phyloP scores from a whole-genome alignment of 2,113 vertebrate genomes.

The Leptodactylus fuscus region DNA sequence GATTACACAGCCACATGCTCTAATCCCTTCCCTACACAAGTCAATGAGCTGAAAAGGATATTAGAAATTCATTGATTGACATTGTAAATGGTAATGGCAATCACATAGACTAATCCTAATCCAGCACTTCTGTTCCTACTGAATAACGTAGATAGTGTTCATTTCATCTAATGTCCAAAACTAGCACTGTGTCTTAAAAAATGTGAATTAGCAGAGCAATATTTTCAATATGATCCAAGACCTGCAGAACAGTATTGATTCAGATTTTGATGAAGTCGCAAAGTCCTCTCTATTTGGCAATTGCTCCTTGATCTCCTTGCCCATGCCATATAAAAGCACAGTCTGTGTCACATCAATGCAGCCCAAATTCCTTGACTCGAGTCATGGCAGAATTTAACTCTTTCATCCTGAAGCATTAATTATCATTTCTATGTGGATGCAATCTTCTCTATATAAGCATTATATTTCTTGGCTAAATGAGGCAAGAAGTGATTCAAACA shows the following conservation, averaged over 20 bases:
- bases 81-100: neutral
- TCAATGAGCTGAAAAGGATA: conserved; percentile 26
- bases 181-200: neutral
- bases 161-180: conserved; percentile 8
- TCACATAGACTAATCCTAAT: conserved; percentile 5
- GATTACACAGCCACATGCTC: neutral
- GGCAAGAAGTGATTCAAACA: conserved; percentile 12
- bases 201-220: conserved; percentile 9
- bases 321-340: conserved; percentile 35
- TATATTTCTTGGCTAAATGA: conserved; percentile 20
- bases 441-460: conserved; percentile 9
- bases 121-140: neutral
- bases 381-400: conserved; percentile 39
- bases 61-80: conserved; percentile 36
- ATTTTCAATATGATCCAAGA: conserved; percentile 45
- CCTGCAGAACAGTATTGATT: conserved; percentile 54
- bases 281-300: conserved; percentile 41
- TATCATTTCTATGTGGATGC: neutral
- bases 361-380: conserved; percentile 35
- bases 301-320: neutral
- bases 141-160: neutral
- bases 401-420: conserved; percentile 23
- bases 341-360: conserved; percentile 31
- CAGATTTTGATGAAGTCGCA: conserved; percentile 55
- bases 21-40: conserved; percentile 8